phyloP scores from a whole-genome alignment of 92 coral and sea anemone genomes.

The Ricordea florida region DNA sequence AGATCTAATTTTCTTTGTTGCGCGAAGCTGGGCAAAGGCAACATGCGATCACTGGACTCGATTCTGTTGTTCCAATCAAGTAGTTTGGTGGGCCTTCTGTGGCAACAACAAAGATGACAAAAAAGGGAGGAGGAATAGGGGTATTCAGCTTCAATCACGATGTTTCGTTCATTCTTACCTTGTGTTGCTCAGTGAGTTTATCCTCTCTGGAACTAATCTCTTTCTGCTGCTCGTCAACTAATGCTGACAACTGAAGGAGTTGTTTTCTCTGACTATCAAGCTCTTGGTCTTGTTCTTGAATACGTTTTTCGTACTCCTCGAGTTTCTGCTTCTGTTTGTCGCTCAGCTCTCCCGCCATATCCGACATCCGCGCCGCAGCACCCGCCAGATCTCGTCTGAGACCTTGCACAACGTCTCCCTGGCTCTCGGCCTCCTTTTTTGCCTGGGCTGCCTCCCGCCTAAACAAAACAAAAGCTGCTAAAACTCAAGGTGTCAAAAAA shows the following conservation, averaged over 20 bases:
- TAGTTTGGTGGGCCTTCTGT: too few species aligned
- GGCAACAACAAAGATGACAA: too few species aligned
- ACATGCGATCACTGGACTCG: too few species aligned
- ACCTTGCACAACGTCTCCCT: slow-evolving; percentile 88
- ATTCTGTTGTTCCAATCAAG: too few species aligned
- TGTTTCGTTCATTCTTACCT: not conserved
- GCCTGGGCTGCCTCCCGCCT: slow-evolving; percentile 94
- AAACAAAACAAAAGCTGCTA: too few species aligned
- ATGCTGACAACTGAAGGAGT: slow-evolving; percentile 65
- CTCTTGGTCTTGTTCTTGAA: slow-evolving; percentile 78
- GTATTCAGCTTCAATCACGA: too few species aligned
- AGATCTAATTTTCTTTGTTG: too few species aligned
- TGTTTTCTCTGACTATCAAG: slow-evolving; percentile 86
- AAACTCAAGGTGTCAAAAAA: too few species aligned
- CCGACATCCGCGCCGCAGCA: slow-evolving; percentile 98
- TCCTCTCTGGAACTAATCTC: slow-evolving; percentile 78
- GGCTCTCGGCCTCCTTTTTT: slow-evolving; percentile 84
- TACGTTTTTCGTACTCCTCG: slow-evolving; percentile 86
- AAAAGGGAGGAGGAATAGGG: not conserved
- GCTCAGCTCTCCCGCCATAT: slow-evolving; percentile 94
- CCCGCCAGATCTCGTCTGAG: slow-evolving; percentile 94
- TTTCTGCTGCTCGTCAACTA: slow-evolving; percentile 88
- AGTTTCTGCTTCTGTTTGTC: slow-evolving; percentile 92
- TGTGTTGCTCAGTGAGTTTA: slow-evolving; percentile 67
- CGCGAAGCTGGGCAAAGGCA: too few species aligned